A percentile compares a stretch with the other conserved stretches of the same genome.
phyloP scores from a whole-genome alignment of 2,113 vertebrate species.

The Litocranius walleri region DNA sequence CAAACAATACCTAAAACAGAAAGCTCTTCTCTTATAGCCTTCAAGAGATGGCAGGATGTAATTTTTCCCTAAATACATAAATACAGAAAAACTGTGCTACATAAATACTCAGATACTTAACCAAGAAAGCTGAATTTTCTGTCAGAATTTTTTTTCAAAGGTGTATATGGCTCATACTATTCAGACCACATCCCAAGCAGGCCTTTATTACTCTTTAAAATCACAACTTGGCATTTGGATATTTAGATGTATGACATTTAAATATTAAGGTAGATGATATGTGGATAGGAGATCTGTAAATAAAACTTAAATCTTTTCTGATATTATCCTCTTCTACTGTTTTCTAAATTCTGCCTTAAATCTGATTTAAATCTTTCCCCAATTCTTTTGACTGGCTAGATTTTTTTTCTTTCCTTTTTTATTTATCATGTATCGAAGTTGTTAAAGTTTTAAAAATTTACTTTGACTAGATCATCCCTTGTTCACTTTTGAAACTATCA shows the following conservation, averaged over 20 bases:
- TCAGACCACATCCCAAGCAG: neutral
- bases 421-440: neutral
- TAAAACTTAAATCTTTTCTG: conserved; percentile 1
- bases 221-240: conserved; percentile 26
- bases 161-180: neutral
- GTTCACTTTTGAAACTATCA: neutral
- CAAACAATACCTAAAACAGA: conserved; percentile 25
- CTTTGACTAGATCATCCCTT: neutral
- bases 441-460: neutral
- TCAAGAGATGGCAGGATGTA: neutral
- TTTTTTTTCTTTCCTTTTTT: neutral
- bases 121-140: neutral
- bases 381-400: neutral
- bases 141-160: neutral
- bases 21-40: neutral
- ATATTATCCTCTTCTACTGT: neutral
- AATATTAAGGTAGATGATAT: neutral
- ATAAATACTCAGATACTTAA: conserved; percentile 7
- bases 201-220: neutral
- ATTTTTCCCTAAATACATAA: conserved; percentile 33
- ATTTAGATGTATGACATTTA: conserved; percentile 42
- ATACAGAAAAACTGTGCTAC: conserved; percentile 6
- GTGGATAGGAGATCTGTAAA: neutral
- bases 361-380: neutral
- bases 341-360: conserved; percentile 15